These are phyloP conservation scores for Mustela lutreola DNA, from an alignment of 2,113 vertebrate genomes.

Conservation along the genomic window DNA sequence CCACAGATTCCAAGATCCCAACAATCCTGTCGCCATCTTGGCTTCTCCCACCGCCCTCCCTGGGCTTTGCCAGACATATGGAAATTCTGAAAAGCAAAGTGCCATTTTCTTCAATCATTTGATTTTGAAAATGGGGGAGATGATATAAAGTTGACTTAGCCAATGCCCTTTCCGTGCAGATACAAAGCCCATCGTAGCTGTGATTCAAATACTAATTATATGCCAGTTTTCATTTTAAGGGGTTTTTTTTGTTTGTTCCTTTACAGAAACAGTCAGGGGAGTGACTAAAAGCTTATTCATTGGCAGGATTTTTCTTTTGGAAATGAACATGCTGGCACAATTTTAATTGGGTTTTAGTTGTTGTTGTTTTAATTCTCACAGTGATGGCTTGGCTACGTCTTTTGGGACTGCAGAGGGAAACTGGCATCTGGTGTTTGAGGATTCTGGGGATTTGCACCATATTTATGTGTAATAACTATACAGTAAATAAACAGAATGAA, in stretches of 20 bases:
- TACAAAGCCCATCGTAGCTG: neutral
- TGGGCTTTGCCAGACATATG: neutral
- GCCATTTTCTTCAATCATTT: neutral
- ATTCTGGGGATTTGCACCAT: slow-evolving; percentile 88
- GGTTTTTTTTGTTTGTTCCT: slow-evolving; percentile 52
- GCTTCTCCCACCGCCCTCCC: neutral
- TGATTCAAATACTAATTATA: slow-evolving; percentile 57
- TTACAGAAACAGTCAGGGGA: slow-evolving; percentile 77
- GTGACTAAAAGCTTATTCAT: slow-evolving; percentile 85
- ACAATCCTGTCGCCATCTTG: neutral
- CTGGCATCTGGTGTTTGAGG: slow-evolving; percentile 89
- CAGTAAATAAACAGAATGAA: slow-evolving; percentile 91
- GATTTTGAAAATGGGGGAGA: slow-evolving; percentile 13
- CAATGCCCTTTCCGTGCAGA: neutral
- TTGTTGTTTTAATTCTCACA: slow-evolving; percentile 89
- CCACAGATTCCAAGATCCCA: neutral
- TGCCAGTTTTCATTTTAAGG: slow-evolving; percentile 35
- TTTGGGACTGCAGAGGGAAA: slow-evolving; percentile 86
- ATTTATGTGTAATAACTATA: slow-evolving; percentile 89
- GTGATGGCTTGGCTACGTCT: slow-evolving; percentile 86
- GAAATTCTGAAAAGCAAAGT: neutral
- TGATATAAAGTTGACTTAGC: neutral
- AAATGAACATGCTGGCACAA: slow-evolving; percentile 88
- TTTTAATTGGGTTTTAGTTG: slow-evolving; percentile 89
- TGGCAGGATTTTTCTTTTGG: slow-evolving; percentile 85